Conservation (phyloP, 2,797 vertebrate genomes). For the Brotula barbata region DNA sequence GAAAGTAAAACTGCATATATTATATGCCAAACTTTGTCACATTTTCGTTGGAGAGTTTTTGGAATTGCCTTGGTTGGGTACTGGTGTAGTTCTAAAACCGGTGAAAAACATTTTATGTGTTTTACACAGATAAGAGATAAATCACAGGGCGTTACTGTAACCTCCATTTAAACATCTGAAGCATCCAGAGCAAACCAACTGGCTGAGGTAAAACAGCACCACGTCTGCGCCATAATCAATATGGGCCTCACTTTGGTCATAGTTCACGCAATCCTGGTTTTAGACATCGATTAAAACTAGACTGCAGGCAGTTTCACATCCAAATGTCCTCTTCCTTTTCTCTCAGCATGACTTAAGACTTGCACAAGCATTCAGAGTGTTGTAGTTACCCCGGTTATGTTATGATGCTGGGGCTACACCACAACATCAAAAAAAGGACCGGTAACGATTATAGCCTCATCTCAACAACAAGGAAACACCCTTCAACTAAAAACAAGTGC, state of each 20-base stretch:
- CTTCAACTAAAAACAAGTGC: conserved; percentile 51
- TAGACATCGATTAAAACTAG: conserved; percentile 41
- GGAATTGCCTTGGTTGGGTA: conserved; percentile 8
- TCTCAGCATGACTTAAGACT: conserved; percentile 48
- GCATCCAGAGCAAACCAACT: neutral
- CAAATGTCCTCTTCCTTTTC: conserved; percentile 33
- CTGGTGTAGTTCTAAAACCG: conserved; percentile 41
- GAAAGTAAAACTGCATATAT: conserved; percentile 9
- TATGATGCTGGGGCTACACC: neutral
- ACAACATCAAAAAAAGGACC: conserved; percentile 34
- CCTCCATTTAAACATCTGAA: neutral
- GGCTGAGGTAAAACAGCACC: conserved; percentile 19
- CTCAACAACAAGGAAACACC: conserved; percentile 48
- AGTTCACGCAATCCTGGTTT: conserved; percentile 31
- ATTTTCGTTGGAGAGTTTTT: conserved; percentile 9
- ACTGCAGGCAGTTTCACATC: conserved; percentile 31
- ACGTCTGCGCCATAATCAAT: neutral
- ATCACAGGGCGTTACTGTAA: conserved; percentile 9
- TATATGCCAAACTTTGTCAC: conserved; percentile 19
- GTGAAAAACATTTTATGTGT: conserved; percentile 57
- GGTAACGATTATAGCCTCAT: conserved; percentile 29
- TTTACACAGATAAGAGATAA: conserved; percentile 30
- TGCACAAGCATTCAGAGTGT: conserved; percentile 47
- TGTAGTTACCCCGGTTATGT: conserved; percentile 25
- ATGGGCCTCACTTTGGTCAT: conserved; percentile 21